phyloP scores from a whole-genome alignment of 2,888 invertebrate genomes.

The Archaeoteleia sp. region DNA sequence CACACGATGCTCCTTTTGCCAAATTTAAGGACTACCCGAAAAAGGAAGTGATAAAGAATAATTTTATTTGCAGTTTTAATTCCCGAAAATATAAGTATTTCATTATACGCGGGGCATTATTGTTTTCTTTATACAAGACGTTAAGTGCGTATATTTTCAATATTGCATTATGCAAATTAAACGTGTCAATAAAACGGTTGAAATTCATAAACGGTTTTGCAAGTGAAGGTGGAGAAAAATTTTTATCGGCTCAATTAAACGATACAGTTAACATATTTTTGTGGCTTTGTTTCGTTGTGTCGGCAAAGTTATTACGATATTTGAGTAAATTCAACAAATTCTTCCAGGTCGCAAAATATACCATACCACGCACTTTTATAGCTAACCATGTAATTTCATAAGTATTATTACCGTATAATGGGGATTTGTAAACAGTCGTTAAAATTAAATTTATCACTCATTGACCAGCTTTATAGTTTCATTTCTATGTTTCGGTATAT shows the following conservation, averaged over 20 bases:
- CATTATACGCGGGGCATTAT: neutral
- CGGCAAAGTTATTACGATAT: neutral
- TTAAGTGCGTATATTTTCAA: slow-evolving; percentile 1
- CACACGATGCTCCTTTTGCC: neutral
- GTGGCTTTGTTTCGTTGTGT: neutral
- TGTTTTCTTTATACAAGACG: slow-evolving; percentile 7
- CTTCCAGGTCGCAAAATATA: too few relatives aligned
- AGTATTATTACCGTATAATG: too few relatives aligned
- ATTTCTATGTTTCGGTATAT: too few relatives aligned
- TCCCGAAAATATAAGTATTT: neutral
- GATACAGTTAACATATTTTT: slow-evolving; percentile 1
- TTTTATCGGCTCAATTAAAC: slow-evolving; percentile 1
- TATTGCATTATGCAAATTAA: slow-evolving; percentile 11
- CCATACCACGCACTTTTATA: too few relatives aligned
- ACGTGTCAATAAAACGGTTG: slow-evolving; percentile 15
- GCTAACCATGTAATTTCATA: too few relatives aligned
- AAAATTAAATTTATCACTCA: too few relatives aligned
- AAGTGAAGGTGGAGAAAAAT: neutral
- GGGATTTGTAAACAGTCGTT: too few relatives aligned
- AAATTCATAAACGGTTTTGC: slow-evolving; percentile 1
- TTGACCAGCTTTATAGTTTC: too few relatives aligned
- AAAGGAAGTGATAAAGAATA: slow-evolving; percentile 18
- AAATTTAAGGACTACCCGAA: neutral
- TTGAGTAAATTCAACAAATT: too few relatives aligned
- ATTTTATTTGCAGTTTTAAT: slow-evolving; percentile 8